Evolutionary conservation across 2,797 vertebrate species (phyloP), one percentile per base, ranked within the genome.

Genomic region (Zenarchopterus dispar): DNA sequence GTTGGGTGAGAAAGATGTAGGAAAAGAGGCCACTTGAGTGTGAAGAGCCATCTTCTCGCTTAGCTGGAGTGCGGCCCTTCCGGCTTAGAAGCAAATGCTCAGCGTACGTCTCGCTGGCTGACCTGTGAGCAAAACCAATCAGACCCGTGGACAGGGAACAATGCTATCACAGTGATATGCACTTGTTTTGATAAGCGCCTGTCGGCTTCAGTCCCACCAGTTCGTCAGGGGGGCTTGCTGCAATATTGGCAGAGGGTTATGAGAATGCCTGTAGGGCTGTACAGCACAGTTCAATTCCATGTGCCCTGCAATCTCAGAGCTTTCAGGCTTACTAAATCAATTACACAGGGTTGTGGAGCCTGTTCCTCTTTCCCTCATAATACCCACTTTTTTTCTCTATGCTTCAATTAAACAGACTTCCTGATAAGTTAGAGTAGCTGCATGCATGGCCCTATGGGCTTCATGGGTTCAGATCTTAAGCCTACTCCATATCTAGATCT

Each of bases 281-380:
- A 75, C 42, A 15, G 54, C 16, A 54, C 82, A 71, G 81, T 88
- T 84, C 88, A 86, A 78, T 89, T 85, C 81, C 75, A 71, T 82
- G 74, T 73, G 83, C 51, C 19, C 67, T 56, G 77, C 79, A 88
- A 86, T 91, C 86, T 87, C 66, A 19, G 73, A 83, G 86, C 84
- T 84, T 79, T 88, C 85, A 85, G 87, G 81, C 88, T 87, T 81
- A 80, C 88, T 79, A 87, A 92, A 92, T 92, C 89, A 92, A 93
- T 93, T 90, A 93, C 84, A 87, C 84, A 83, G 84, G 79, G 69
- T 75, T 86, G 82, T 80, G 78, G 77, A 85, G 80, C 78, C 64
- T 61, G 55, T 47, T 73, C 70, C 49, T 84, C 73, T 80, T 75
- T 68, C 44, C 60, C 50, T 47, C 31, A 39, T 63, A 63, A 54